phyloP scores from a whole-genome alignment of 2,113 vertebrate genomes.

The Mus spicilegus region DNA sequence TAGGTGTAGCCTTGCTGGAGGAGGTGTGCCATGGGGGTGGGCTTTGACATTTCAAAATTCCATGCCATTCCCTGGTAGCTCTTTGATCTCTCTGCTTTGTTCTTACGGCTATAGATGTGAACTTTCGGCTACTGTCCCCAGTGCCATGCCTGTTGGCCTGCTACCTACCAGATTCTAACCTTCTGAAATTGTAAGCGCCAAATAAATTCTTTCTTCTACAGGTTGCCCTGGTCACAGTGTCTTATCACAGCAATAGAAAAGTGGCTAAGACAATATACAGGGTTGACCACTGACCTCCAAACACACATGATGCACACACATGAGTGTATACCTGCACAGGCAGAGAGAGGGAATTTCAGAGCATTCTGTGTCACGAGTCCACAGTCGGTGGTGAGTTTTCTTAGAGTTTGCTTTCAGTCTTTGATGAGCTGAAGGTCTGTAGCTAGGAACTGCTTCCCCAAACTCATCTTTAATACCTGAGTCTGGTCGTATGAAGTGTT shows the following conservation, averaged over 20 bases:
- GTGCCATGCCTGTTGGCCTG: neutral
- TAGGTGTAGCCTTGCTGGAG: neutral
- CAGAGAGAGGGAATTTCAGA: neutral
- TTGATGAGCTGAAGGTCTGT: neutral
- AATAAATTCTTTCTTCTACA: neutral
- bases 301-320: neutral
- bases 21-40: neutral
- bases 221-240: neutral
- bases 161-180: neutral
- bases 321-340: neutral
- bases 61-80: neutral
- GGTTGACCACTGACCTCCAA: neutral
- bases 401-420: neutral
- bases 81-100: neutral
- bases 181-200: neutral
- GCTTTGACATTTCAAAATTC: neutral
- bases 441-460: neutral
- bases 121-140: neutral
- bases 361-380: neutral
- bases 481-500: neutral
- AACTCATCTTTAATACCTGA: neutral
- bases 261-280: neutral
- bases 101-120: neutral
- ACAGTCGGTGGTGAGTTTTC: neutral
- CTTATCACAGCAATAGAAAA: neutral